Base-by-base conservation (phyloP, 2,888 invertebrate genomes). In the Gymnosoma rotundatum region DNA sequence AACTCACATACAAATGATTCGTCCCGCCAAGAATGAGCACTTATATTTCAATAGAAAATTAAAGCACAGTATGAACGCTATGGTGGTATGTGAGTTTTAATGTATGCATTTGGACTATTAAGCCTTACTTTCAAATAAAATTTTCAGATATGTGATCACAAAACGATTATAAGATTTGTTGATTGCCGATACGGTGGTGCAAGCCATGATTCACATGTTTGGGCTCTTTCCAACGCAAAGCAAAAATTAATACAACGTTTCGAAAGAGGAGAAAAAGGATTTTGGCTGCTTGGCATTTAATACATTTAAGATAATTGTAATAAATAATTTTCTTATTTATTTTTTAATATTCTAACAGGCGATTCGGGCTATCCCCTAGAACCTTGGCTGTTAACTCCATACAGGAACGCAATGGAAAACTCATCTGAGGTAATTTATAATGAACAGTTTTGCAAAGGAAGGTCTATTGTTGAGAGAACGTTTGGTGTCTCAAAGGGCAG, bases 321-420 rank as follows among this genome's bases (percentile, higher is more conserved):
- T n/a, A n/a, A n/a, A n/a, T n/a, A n/a, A n/a, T n/a, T n/a, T n/a
- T n/a, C n/a, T 45, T 45, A 45, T 14, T 45, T 45, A 16, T 45
- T 45, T 45, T 61, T 20, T 20, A 42, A 61, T 20, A 38, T 42
- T 61, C 36, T 42, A 14, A 61, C 20, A 61, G 76, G 76, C 63
- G 82, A 76, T 67, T 82, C 72, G 25, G 73, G 78, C 20, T 78
- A 78, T 69, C 73, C 38, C 12, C 8, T 75, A 14, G 81, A 81
- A 54, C 75, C 75, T 14, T 76, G 76, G 72, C 45, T 64, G 20
- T 48, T 83, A 48, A 74, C 73, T 52, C 73, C 78, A 14, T 83
- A 83, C 42, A 25, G 73, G 60, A 69, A 61, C 45, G 58, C 60
- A 60, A 48, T 42, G 18, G 74, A 78, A 48, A 70, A 70, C 36